Evolutionary conservation across 2,113 vertebrate genomes (phyloP).

Genomic region (Spilogale gracilis): DNA sequence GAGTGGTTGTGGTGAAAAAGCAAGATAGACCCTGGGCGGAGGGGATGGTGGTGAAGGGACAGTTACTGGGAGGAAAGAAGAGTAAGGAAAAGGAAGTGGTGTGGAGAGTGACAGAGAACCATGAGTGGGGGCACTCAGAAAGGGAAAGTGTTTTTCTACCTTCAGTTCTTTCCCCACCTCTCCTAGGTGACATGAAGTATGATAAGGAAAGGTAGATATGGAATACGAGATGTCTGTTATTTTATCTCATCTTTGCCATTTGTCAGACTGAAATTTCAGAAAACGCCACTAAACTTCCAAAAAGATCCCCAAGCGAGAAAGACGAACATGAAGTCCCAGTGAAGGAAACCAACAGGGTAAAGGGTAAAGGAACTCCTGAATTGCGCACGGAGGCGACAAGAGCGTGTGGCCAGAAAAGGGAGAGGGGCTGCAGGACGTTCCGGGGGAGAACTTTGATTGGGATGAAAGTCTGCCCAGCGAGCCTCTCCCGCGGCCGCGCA

Average conservation of each 20-base stretch:
- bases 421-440: neutral
- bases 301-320: neutral
- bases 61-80: neutral
- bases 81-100: neutral
- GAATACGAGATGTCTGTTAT: neutral
- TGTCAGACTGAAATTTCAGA: conserved; percentile 14
- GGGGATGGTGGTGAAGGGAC: neutral
- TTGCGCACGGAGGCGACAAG: neutral
- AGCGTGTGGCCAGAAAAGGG: neutral
- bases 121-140: neutral
- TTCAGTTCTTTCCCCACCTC: neutral
- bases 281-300: conserved; percentile 45
- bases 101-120: neutral
- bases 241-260: neutral
- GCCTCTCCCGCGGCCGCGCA: neutral
- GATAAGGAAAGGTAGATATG: neutral
- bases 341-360: neutral
- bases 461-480: neutral
- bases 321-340: neutral
- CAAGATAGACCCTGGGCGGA: neutral
- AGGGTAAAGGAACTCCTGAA: neutral
- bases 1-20: neutral
- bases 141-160: neutral
- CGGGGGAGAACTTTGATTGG: neutral
- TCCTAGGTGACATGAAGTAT: neutral